Percentiles rank a stretch among this genome's conserved stretches.
Conservation (phyloP, 2,113 vertebrate species). For the Arvicanthis niloticus region DNA sequence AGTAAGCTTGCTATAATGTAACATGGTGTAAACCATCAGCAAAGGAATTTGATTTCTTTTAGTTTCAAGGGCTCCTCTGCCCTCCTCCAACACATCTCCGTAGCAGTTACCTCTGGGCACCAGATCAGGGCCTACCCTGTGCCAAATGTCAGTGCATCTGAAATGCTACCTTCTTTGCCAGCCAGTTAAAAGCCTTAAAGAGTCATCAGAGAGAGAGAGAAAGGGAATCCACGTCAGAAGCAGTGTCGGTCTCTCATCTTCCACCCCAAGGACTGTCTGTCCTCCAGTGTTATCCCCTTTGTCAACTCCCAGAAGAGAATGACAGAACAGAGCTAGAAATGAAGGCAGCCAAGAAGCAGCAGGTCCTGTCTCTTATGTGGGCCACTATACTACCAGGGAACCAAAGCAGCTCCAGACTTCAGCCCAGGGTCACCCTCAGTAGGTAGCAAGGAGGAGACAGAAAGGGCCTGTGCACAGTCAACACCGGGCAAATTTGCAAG, state of each 20-base stretch:
- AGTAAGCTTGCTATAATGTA: slow-evolving; percentile 17
- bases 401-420: neutral
- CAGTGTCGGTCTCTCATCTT: slow-evolving; percentile 45
- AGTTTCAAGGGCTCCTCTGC: neutral
- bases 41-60: slow-evolving; percentile 52
- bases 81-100: neutral
- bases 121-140: slow-evolving; percentile 12
- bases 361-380: neutral
- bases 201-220: slow-evolving; percentile 43
- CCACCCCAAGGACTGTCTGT: slow-evolving; percentile 42
- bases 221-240: slow-evolving; percentile 58
- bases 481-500: neutral
- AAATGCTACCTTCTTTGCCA: slow-evolving; percentile 63
- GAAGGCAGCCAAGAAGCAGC: neutral
- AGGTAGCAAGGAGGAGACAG: neutral
- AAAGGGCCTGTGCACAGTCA: neutral
- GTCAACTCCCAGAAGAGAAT: slow-evolving; percentile 15
- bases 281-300: slow-evolving; percentile 45
- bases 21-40: neutral
- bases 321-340: neutral
- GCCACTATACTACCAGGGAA: no score
- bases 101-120: slow-evolving; percentile 56
- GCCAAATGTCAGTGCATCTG: slow-evolving; percentile 63
- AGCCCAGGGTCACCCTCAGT: neutral
- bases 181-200: slow-evolving; percentile 62